Percentiles rank a stretch among this genome's conserved stretches.
Evolutionary conservation across 2,797 vertebrate species (phyloP).

Genomic region (Mus minutoides): DNA sequence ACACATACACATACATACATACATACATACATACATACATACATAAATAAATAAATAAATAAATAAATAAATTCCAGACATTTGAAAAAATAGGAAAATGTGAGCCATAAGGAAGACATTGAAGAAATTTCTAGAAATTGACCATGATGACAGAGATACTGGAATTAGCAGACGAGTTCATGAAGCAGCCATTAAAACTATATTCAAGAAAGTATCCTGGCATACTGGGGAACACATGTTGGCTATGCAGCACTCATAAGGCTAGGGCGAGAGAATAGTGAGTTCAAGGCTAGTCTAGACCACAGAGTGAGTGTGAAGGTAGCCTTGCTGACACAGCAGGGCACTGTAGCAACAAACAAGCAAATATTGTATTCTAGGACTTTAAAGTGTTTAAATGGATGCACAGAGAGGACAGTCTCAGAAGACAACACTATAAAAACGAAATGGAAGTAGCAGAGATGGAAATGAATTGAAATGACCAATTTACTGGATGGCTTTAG

Average conservation of each 20-base stretch:
- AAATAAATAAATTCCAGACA: background rate
- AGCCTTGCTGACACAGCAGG: background rate
- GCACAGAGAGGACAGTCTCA: background rate
- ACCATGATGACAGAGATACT: background rate
- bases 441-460: background rate
- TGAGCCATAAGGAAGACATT: background rate
- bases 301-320: background rate
- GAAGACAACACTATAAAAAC: background rate
- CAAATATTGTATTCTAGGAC: background rate
- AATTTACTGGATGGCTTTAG: background rate
- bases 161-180: background rate
- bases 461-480: conserved; percentile 15
- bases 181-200: background rate
- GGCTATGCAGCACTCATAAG: background rate
- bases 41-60: too few relatives aligned
- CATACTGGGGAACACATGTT: background rate
- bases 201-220: background rate
- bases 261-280: background rate
- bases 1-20: too few relatives aligned
- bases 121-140: background rate
- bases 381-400: background rate
- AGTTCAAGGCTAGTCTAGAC: background rate
- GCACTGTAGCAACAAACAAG: background rate
- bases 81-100: background rate
- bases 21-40: too few relatives aligned